These are phyloP conservation scores for Homarus americanus DNA, from an alignment of 1,140 invertebrate genomes.

Conservation along the genomic window DNA sequence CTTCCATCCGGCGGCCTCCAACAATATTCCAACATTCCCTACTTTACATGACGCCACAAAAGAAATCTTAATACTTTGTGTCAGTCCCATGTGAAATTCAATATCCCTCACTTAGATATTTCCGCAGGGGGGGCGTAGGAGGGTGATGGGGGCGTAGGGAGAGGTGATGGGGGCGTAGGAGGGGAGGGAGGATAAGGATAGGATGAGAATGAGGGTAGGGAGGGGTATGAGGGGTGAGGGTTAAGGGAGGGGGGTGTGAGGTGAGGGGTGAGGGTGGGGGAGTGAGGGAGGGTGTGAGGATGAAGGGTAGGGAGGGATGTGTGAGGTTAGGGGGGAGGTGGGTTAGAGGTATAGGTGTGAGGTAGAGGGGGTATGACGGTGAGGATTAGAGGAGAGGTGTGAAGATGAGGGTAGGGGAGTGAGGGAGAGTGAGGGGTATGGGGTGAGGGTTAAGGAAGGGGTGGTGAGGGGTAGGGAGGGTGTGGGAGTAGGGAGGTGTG, in stretches of 20 bases:
- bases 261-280: not conserved
- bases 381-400: not conserved
- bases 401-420: not conserved
- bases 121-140: not conserved
- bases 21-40: too few relatives aligned
- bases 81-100: slow-evolving; percentile 51
- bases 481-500: not conserved
- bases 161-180: not conserved
- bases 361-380: not conserved
- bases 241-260: not conserved
- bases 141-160: not conserved
- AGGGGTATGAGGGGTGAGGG: not conserved
- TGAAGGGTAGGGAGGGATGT: not conserved
- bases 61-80: slow-evolving; percentile 54
- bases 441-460: too few relatives aligned
- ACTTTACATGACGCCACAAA: slow-evolving; percentile 54
- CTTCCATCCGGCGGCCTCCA: not conserved
- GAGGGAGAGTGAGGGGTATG: not conserved
- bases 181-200: not conserved
- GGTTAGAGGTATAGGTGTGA: not conserved
- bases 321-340: not conserved
- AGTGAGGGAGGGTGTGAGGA: not conserved
- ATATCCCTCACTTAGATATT: slow-evolving; percentile 40
- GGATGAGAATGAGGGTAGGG: not conserved
- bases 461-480: not conserved